These are phyloP conservation scores for Synergus umbraculus DNA, from an alignment of 2,888 invertebrate genomes.

Conservation along the genomic window DNA sequence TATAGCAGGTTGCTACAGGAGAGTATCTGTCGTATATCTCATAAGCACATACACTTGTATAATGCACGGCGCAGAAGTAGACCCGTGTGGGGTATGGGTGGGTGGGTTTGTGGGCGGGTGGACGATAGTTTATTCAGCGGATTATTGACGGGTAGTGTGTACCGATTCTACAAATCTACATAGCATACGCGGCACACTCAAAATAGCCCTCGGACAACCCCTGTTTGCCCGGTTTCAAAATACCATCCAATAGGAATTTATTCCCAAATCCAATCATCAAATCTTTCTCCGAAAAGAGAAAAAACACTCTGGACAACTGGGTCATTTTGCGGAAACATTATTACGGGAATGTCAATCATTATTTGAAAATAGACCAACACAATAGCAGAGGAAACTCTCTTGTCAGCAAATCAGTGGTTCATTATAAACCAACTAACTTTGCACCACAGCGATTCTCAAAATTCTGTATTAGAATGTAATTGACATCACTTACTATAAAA, in stretches of 20 bases:
- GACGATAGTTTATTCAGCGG: slow-evolving; percentile 77
- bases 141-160: slow-evolving; percentile 76
- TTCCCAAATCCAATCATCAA: slow-evolving; percentile 33
- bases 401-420: neutral
- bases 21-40: neutral
- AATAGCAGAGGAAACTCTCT: too few species aligned
- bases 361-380: too few species aligned
- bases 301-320: neutral
- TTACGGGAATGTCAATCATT: neutral
- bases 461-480: neutral
- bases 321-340: neutral
- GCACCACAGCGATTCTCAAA: too few species aligned
- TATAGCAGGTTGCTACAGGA: neutral
- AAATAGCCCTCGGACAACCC: slow-evolving; percentile 74
- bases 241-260: slow-evolving; percentile 51
- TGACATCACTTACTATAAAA: neutral
- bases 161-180: slow-evolving; percentile 62
- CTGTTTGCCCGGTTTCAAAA: slow-evolving; percentile 57
- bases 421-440: too few species aligned
- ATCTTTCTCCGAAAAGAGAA: neutral
- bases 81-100: slow-evolving; percentile 68
- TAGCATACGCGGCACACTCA: slow-evolving; percentile 68
- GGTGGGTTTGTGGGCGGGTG: slow-evolving; percentile 70
- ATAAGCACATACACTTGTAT: slow-evolving; percentile 50
- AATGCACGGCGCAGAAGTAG: slow-evolving; percentile 62